Base-by-base conservation (phyloP, 1,140 invertebrate genomes). In the Trigoniulus corallinus region DNA sequence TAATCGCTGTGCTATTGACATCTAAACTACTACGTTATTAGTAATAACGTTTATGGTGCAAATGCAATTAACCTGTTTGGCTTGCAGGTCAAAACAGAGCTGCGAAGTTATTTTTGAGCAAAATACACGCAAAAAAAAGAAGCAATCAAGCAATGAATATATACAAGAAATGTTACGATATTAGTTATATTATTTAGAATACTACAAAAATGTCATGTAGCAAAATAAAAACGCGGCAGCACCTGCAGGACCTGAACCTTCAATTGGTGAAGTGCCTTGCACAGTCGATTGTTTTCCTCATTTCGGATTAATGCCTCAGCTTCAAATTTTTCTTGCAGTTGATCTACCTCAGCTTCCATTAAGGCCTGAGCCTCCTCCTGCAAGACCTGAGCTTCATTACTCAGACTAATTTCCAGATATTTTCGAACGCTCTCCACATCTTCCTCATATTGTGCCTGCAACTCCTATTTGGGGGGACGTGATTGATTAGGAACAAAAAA, bases 361-460 rank as follows among this genome's bases (percentile, higher is more conserved):
- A 7, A 7, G 15, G 29, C 29, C 29, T 34, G 29, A 34, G 15
- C 29, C n/a, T n/a, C 29, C 7, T 34, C 29, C 29, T 7, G 7
- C 7, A 7, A 7, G 15, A 15, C 29, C 29, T 34, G 29, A 34
- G 15, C 29, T 34, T 34, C 29, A 7, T 34, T 7, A 7, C 7
- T 15, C 7, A 34, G 15, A 34, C 29, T 34, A 15, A 15, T 15
- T 15, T 34, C 29, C 15, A 34, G 15, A 34, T 15, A 7, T 15
- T 34, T 34, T 34, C 29, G 29, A 34, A 34, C 29, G 15, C 15
- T 7, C 15, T 50, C 48, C 29, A 50, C 34, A 23, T 50, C 48
- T 40, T 40, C 48, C n/a, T 12, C n/a, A 42, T 50, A 27, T 42
- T 50, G 27, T 42, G 4, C 24, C 40, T 50, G 37, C 3, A 50